phyloP scores from a whole-genome alignment of 2,797 vertebrate genomes.

The Diglossa cyanea region DNA sequence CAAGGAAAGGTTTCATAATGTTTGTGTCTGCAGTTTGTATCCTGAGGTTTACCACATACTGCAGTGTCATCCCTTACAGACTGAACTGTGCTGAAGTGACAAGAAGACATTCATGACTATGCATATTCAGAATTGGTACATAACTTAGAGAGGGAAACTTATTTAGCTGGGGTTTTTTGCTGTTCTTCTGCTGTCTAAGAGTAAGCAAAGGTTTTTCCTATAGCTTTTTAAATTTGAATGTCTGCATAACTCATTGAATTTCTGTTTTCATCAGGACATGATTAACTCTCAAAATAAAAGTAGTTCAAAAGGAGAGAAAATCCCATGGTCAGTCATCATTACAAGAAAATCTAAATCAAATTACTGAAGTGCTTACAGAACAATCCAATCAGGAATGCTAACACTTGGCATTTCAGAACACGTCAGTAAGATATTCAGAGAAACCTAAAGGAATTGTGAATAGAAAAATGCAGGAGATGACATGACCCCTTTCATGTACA shows the following conservation, averaged over 20 bases:
- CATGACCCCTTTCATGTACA: not conserved
- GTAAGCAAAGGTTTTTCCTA: not conserved
- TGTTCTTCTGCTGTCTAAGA: not conserved
- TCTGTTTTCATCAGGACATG: not conserved
- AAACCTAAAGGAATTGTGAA: not conserved
- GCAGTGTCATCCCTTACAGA: not conserved
- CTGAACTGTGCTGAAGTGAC: not conserved
- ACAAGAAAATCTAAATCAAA: not conserved
- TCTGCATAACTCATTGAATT: not conserved
- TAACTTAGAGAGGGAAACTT: not conserved
- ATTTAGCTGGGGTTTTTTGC: fast-evolving
- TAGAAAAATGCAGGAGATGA: not conserved
- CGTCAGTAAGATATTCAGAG: not conserved
- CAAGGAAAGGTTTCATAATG: not conserved
- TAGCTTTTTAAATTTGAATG: not conserved
- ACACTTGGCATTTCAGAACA: not conserved
- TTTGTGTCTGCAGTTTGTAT: not conserved
- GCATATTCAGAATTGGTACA: not conserved
- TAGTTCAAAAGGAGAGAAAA: not conserved
- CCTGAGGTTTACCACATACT: not conserved
- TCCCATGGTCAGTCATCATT: not conserved
- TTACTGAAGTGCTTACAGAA: not conserved
- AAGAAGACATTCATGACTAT: not conserved
- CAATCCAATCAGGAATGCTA: not conserved
- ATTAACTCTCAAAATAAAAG: not conserved